Percentiles rank a stretch among this genome's conserved stretches.
Evolutionary conservation across 2,888 invertebrate genomes (phyloP).

Genomic region (Acrobasis consociella): DNA sequence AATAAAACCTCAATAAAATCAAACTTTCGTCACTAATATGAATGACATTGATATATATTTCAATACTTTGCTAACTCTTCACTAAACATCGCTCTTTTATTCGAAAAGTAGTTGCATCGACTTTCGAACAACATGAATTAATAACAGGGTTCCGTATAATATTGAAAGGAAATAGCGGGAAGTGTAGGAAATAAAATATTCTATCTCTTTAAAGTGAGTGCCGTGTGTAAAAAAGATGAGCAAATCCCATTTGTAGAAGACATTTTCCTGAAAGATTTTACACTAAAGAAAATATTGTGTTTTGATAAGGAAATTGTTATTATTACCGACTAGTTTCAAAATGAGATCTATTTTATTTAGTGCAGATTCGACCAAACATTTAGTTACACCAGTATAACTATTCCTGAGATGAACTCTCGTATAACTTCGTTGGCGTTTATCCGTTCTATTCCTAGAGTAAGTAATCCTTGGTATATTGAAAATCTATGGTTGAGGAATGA

Average conservation of each 20-base stretch:
- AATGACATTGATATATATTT: constrained; percentile 23
- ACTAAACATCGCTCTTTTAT: constrained; percentile 28
- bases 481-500: too few species aligned
- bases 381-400: too few species aligned
- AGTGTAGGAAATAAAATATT: not conserved
- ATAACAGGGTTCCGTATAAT: constrained; percentile 28
- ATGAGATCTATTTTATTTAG: not conserved
- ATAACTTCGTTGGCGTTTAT: too few species aligned
- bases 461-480: too few species aligned
- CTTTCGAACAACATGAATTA: constrained; percentile 31
- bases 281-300: not conserved
- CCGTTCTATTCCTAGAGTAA: too few species aligned
- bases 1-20: not conserved
- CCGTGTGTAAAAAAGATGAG: constrained; percentile 23
- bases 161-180: constrained; percentile 25
- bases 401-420: too few species aligned
- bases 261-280: not conserved
- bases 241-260: constrained; percentile 1
- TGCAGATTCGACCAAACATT: too few species aligned
- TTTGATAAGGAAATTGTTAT: not conserved
- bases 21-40: not conserved
- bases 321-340: not conserved
- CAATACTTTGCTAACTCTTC: constrained; percentile 27
- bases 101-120: constrained; percentile 27
- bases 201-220: constrained; percentile 32